A percentile compares a stretch with the other conserved stretches of the same genome.
phyloP scores from a whole-genome alignment of 2,888 invertebrate species.

The Sipha maydis region DNA sequence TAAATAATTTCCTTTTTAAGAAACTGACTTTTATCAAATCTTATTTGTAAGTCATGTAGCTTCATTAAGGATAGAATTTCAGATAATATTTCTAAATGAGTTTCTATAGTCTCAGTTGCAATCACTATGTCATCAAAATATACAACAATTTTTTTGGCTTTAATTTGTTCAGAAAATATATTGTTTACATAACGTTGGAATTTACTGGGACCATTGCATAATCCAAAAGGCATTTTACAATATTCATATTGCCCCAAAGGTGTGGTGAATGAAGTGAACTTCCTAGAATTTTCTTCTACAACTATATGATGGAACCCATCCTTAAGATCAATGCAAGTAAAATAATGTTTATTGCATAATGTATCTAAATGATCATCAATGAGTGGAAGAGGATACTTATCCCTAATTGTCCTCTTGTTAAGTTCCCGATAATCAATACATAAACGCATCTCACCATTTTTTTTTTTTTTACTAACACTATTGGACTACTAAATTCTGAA shows the following conservation, averaged over 20 bases:
- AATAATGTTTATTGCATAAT: background rate
- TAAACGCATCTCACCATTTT: background rate
- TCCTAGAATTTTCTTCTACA: conserved; percentile 1
- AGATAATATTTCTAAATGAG: conserved; percentile 65
- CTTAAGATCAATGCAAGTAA: no score
- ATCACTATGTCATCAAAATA: conserved; percentile 66
- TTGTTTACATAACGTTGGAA: conserved; percentile 65
- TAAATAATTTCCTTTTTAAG: conserved; percentile 46
- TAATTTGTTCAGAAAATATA: conserved; percentile 65
- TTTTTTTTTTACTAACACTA: conserved; percentile 14
- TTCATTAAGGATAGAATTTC: conserved; percentile 63
- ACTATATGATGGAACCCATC: conserved; percentile 8
- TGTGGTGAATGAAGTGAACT: background rate
- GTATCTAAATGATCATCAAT: conserved; percentile 10
- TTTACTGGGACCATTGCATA: no score
- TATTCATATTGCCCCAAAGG: conserved; percentile 23
- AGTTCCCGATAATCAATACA: conserved; percentile 18
- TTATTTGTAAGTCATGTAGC: conserved; percentile 60
- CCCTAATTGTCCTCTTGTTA: background rate
- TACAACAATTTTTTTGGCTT: conserved; percentile 63
- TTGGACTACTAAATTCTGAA: conserved; percentile 19
- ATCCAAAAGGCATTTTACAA: conserved; percentile 46
- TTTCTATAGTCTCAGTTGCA: conserved; percentile 63
- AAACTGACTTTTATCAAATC: conserved; percentile 58
- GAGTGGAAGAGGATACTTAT: background rate